Conservation (phyloP, 2,797 vertebrate genomes). For the Centroberyx gerrardi region DNA sequence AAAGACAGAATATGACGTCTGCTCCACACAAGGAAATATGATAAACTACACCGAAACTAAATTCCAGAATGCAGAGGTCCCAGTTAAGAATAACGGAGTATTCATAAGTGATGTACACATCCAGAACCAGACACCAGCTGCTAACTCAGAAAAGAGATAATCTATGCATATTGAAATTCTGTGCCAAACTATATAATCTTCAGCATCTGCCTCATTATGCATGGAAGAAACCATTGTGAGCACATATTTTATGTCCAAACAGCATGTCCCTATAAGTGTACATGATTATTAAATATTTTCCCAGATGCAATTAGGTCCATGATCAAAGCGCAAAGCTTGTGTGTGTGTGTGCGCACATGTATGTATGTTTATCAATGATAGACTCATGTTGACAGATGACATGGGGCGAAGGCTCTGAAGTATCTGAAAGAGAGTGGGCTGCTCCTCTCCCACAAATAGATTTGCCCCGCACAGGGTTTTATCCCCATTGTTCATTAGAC, state of each 20-base stretch:
- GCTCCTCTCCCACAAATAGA: conserved; percentile 74
- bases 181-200: conserved; percentile 82
- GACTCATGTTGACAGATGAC: conserved; percentile 71
- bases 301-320: conserved; percentile 43
- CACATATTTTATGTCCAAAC: conserved; percentile 62
- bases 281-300: conserved; percentile 68
- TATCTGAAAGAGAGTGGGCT: conserved; percentile 66
- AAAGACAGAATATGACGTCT: conserved; percentile 76
- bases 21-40: conserved; percentile 70
- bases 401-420: conserved; percentile 72
- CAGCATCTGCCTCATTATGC: conserved; percentile 81
- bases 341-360: neutral
- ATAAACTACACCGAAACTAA: conserved; percentile 66
- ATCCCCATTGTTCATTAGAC: conserved; percentile 88
- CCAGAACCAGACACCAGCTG: conserved; percentile 75
- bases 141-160: conserved; percentile 80
- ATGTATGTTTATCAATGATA: conserved; percentile 62
- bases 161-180: conserved; percentile 80
- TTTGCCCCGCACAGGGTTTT: conserved; percentile 81
- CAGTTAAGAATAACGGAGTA: conserved; percentile 18
- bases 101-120: conserved; percentile 68
- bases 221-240: conserved; percentile 68
- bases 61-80: conserved; percentile 60
- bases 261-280: conserved; percentile 53
- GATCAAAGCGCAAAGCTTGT: conserved; percentile 65